A percentile compares a stretch with the other conserved stretches of the same genome.
Evolutionary conservation across 2,797 vertebrate species (phyloP).

Genomic region (Protonibea diacanthus): DNA sequence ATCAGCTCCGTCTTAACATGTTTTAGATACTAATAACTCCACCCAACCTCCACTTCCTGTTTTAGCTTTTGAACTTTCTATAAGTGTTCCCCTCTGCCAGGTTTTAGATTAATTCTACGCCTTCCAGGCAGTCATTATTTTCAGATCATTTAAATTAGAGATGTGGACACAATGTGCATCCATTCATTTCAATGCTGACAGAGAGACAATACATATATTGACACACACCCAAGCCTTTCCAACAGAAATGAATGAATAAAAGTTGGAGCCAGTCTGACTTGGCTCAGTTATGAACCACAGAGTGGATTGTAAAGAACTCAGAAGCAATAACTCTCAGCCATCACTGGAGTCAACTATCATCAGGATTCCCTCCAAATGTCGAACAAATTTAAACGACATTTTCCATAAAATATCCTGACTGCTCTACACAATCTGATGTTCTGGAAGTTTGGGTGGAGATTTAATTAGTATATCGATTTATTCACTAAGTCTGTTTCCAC

Average conservation of each 20-base stretch:
- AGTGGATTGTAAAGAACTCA: background rate
- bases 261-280: background rate
- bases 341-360: background rate
- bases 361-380: background rate
- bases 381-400: no score
- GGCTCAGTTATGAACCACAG: background rate
- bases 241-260: no score
- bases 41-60: background rate
- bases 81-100: background rate
- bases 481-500: no score
- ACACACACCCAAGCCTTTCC: background rate
- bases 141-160: conserved; percentile 1
- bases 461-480: no score
- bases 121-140: background rate
- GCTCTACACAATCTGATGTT: no score
- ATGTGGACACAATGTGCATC: background rate
- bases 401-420: no score
- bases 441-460: no score
- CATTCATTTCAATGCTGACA: background rate
- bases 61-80: background rate
- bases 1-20: background rate
- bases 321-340: background rate
- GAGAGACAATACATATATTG: no score
- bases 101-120: conserved; percentile 1
- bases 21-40: background rate